Evolutionary conservation across 2,797 vertebrate species (phyloP), one percentile per base, ranked within the genome.

Genomic region (Alca torda): DNA sequence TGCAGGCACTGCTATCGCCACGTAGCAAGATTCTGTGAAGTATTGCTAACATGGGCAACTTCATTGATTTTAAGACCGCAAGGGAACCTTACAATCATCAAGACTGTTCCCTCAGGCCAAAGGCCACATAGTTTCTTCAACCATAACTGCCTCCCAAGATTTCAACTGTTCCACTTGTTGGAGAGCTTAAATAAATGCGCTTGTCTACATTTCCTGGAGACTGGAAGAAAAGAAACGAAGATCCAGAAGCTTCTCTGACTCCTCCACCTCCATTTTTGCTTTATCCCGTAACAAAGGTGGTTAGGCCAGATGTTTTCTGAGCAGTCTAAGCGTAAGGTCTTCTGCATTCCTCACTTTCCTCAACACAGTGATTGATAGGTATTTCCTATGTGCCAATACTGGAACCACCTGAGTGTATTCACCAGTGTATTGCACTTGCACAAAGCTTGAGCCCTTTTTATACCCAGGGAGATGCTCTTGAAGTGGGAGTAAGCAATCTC

Each of bases 371-470:
- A 35, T 11, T 24, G 35, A 60, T 10, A 39, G 0, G 1, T 18
- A 48, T 5, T 16, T 78, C 16, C 17, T 15, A 3, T 7, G 11
- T 64, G 33, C 18, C 39, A 25, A 4, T 18, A 33, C 33, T 60
- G 33, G 33, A 63, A 54, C 31, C 28, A 50, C 14, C 19, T 26
- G 45, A 25, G 14, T 12, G 3, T 43, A 16, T 63, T 37, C 67
- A 70, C 10, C 24, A 23, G 24, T 19, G 6, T 54, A 45, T 21
- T 0, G 0, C 6, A 31, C 5, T 43, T 3, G 1, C 26, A 64
- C 23, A 39, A 7, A 28, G n/a, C 30, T 31, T 33, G 68, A 65
- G 9, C 25, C 16, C 33, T 67, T 17, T 26, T 31, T 39, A 6
- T 50, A 60, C 4, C 18, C 33, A n/a, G 18, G 13, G 19, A 70